Evolutionary conservation across 1,140 invertebrate species (phyloP).

Genomic region (Arctopsyche grandis): DNA sequence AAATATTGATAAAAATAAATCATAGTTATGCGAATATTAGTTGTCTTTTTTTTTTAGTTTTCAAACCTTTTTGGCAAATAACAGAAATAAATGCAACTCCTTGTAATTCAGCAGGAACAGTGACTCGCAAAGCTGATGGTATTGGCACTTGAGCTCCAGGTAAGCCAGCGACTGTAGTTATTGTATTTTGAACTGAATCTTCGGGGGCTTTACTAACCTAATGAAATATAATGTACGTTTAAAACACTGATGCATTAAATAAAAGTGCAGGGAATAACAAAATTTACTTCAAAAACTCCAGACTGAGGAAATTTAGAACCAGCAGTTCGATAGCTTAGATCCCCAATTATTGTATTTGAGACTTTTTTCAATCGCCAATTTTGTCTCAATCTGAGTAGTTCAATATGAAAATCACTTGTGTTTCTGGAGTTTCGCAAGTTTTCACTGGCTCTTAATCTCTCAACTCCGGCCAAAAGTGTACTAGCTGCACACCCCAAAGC

Average conservation of each 20-base stretch:
- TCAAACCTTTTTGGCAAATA: slow-evolving; percentile 86
- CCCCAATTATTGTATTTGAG: slow-evolving; percentile 93
- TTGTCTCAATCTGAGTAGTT: slow-evolving; percentile 87
- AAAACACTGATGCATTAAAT: slow-evolving; percentile 17
- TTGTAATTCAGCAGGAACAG: slow-evolving; percentile 92
- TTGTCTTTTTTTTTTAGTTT: neutral
- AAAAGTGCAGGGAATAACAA: slow-evolving; percentile 4
- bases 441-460: slow-evolving; percentile 83
- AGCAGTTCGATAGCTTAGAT: slow-evolving; percentile 93
- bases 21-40: neutral
- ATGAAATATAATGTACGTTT: slow-evolving; percentile 12
- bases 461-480: slow-evolving; percentile 85
- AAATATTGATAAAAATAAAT: slow-evolving; percentile 21
- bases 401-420: slow-evolving; percentile 91
- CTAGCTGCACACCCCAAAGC: slow-evolving; percentile 84
- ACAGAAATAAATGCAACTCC: slow-evolving; percentile 97
- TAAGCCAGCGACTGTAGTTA: slow-evolving; percentile 63
- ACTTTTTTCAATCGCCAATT: slow-evolving; percentile 97
- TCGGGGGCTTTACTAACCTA: slow-evolving; percentile 89
- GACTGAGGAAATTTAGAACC: slow-evolving; percentile 93
- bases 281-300: slow-evolving; percentile 88
- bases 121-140: slow-evolving; percentile 87
- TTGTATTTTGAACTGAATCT: slow-evolving; percentile 73
- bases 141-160: slow-evolving; percentile 59
- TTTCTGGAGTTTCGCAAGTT: slow-evolving; percentile 78